Conservation (phyloP, 1,140 invertebrate genomes). For the Protaetia brevitarsis region DNA sequence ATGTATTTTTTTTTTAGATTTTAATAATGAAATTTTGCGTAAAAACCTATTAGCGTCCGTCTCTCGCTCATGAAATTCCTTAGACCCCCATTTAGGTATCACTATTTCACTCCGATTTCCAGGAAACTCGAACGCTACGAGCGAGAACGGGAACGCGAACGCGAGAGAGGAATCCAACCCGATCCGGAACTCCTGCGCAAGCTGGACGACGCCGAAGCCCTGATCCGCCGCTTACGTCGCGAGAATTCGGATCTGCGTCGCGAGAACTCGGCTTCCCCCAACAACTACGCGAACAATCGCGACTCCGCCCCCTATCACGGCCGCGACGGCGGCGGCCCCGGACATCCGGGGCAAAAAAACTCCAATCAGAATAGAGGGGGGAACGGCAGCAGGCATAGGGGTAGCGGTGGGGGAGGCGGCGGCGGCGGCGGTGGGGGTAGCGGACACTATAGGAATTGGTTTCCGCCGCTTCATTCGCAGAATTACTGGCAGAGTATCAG, state of each 20-base stretch:
- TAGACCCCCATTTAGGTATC: neutral
- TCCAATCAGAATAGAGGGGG: constrained; percentile 32
- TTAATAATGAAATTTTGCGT: no score
- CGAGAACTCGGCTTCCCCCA: constrained; percentile 54
- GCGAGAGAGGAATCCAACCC: constrained; percentile 39
- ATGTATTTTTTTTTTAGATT: no score
- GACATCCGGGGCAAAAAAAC: neutral
- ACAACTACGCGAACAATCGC: constrained; percentile 15
- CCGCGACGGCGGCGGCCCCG: constrained; percentile 32
- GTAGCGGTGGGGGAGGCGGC: constrained; percentile 27
- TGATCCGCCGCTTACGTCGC: constrained; percentile 61
- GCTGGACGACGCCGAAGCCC: constrained; percentile 63
- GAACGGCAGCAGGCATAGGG: constrained; percentile 39
- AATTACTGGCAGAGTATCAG: constrained; percentile 56
- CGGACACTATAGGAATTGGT: constrained; percentile 53
- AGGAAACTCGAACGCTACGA: constrained; percentile 46
- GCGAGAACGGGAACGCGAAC: constrained; percentile 43
- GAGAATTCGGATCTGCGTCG: constrained; percentile 67
- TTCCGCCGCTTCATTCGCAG: constrained; percentile 58
- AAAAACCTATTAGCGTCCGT: no score
- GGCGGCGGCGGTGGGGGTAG: constrained; percentile 44
- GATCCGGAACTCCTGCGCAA: constrained; percentile 51
- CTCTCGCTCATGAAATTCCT: no score
- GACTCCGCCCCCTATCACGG: constrained; percentile 3
- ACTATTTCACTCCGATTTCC: constrained; percentile 19